Conservation (phyloP, 2,888 invertebrate genomes). For the Augiades crinisus region DNA sequence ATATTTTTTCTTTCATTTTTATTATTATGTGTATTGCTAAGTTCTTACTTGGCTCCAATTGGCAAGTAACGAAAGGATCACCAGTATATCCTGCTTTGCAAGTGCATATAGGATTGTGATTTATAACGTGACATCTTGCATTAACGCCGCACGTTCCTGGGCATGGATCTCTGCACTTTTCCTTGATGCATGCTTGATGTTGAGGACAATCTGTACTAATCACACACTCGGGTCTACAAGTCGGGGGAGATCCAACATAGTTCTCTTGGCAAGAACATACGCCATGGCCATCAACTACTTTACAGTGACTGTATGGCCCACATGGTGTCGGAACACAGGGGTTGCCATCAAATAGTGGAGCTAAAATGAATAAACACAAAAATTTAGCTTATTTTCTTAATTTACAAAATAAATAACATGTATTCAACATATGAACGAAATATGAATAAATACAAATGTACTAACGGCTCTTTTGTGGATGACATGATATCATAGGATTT, state of each 20-base stretch:
- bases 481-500: slow-evolving; percentile 85
- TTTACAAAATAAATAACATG: slow-evolving; percentile 7
- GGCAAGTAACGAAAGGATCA: slow-evolving; percentile 89
- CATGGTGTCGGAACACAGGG: slow-evolving; percentile 89
- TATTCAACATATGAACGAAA: neutral
- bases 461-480: slow-evolving; percentile 67
- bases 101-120: slow-evolving; percentile 90
- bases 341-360: slow-evolving; percentile 70
- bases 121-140: slow-evolving; percentile 87
- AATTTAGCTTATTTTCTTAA: neutral
- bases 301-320: slow-evolving; percentile 89
- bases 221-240: slow-evolving; percentile 89
- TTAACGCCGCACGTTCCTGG: slow-evolving; percentile 88
- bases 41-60: slow-evolving; percentile 78
- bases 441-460: too few relatives aligned
- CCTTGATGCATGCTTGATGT: slow-evolving; percentile 86
- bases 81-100: slow-evolving; percentile 88
- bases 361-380: slow-evolving; percentile 49
- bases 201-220: slow-evolving; percentile 88
- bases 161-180: slow-evolving; percentile 89
- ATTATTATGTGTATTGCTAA: slow-evolving; percentile 39
- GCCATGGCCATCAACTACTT: slow-evolving; percentile 86
- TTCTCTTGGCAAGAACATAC: slow-evolving; percentile 90
- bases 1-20: slow-evolving; percentile 50
- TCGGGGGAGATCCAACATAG: slow-evolving; percentile 88